phyloP scores from a whole-genome alignment of 2,797 vertebrate genomes.

The Pteropus rufus region DNA sequence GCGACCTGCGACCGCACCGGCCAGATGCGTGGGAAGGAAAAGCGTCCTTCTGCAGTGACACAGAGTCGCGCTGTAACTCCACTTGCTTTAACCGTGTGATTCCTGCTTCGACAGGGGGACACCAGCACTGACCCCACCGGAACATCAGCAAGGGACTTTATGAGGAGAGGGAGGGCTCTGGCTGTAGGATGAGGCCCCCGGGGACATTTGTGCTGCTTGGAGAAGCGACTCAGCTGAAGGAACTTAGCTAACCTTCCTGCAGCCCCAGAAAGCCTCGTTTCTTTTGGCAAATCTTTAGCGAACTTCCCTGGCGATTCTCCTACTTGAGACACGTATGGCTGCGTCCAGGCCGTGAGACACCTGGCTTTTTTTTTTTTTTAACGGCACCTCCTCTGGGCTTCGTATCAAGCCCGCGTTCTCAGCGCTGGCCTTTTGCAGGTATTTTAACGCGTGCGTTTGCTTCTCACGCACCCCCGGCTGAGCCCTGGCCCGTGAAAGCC shows the following conservation, averaged over 20 bases:
- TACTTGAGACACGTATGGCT: rapidly evolving
- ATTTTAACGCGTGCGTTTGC: background rate
- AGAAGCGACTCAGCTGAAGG: background rate
- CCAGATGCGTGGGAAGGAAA: background rate
- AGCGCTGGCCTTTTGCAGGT: background rate
- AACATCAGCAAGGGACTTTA: background rate
- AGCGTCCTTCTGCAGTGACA: background rate
- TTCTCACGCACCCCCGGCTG: background rate
- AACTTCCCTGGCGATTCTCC: background rate
- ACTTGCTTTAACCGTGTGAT: background rate
- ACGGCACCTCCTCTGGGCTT: background rate
- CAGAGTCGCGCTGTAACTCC: background rate
- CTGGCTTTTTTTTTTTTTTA: too few species aligned
- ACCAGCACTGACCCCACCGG: background rate
- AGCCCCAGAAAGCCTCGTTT: background rate
- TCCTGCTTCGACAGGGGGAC: background rate
- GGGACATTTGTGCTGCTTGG: background rate
- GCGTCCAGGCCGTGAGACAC: background rate
- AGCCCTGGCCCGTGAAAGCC: background rate
- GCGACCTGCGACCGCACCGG: background rate
- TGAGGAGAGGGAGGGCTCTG: background rate
- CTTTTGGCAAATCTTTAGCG: background rate
- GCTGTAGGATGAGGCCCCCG: rapidly evolving
- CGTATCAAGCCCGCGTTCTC: background rate
- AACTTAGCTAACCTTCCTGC: background rate